A percentile compares a stretch with the other conserved stretches of the same genome.
Conservation (phyloP, 2,888 invertebrate species). For the Kuschelorhynchus macadamiae region DNA sequence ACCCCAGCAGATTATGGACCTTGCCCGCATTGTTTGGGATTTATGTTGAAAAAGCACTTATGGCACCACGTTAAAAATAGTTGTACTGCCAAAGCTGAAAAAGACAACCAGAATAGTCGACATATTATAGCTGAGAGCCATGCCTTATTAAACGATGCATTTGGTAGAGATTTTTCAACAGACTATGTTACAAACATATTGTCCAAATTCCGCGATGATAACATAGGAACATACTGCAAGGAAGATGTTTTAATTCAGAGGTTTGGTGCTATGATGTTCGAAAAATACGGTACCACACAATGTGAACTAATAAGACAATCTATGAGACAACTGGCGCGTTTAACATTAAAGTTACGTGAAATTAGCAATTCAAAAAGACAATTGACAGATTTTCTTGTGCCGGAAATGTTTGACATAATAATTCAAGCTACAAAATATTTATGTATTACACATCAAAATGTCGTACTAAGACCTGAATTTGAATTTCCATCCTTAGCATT, state of each 20-base stretch:
- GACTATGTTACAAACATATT: slow-evolving; percentile 20
- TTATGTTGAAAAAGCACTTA: slow-evolving; percentile 42
- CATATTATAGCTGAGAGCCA: slow-evolving; percentile 21
- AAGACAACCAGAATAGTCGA: slow-evolving; percentile 12
- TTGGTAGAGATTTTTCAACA: slow-evolving; percentile 24
- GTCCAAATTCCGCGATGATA: slow-evolving; percentile 21
- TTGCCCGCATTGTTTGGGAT: slow-evolving; percentile 43
- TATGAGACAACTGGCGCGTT: slow-evolving; percentile 40
- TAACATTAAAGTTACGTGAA: slow-evolving; percentile 25
- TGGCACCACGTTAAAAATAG: slow-evolving; percentile 28
- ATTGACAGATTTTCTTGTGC: slow-evolving; percentile 26
- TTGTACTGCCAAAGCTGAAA: slow-evolving; percentile 19
- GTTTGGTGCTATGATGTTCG: slow-evolving; percentile 39
- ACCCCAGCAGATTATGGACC: background rate
- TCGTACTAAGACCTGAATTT: slow-evolving; percentile 42
- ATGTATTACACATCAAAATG: slow-evolving; percentile 22
- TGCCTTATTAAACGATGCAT: slow-evolving; percentile 24
- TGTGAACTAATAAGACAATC: slow-evolving; percentile 41
- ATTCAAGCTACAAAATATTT: slow-evolving; percentile 6
- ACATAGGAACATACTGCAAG: slow-evolving; percentile 23
- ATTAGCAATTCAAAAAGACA: slow-evolving; percentile 13
- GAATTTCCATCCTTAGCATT: slow-evolving; percentile 43
- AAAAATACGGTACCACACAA: slow-evolving; percentile 41
- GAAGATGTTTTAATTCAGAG: slow-evolving; percentile 33
- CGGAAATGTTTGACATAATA: slow-evolving; percentile 21